Percentiles rank a stretch among this genome's conserved stretches.
These are phyloP conservation scores for Leptinotarsa texana DNA, from an alignment of 1,140 invertebrate genomes.

Conservation along the genomic window DNA sequence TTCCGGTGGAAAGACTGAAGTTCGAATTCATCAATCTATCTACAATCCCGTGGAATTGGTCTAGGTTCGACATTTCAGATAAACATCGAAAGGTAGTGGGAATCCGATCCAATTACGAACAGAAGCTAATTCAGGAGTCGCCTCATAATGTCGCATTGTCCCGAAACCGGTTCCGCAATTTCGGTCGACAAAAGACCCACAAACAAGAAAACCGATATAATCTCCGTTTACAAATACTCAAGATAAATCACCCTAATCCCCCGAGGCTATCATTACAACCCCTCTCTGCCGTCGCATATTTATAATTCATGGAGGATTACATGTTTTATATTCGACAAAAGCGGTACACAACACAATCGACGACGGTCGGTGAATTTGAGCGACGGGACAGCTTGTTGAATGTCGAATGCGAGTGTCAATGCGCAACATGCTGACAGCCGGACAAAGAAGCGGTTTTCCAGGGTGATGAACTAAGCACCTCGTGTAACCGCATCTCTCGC, in stretches of 20 bases:
- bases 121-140: conserved; percentile 9
- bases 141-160: conserved; percentile 11
- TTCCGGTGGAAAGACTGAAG: too few species aligned
- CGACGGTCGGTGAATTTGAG: conserved; percentile 29
- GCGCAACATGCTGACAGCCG: conserved; percentile 47
- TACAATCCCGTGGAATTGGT: too few species aligned
- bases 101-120: conserved; percentile 13
- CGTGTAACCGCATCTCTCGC: conserved; percentile 40
- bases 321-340: conserved; percentile 44
- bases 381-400: conserved; percentile 42
- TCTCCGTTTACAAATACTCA: conserved; percentile 41
- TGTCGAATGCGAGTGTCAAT: conserved; percentile 41
- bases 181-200: conserved; percentile 20
- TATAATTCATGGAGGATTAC: conserved; percentile 46
- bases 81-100: neutral
- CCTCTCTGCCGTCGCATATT: conserved; percentile 26
- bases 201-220: conserved; percentile 32
- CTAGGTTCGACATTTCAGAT: too few species aligned
- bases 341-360: conserved; percentile 26
- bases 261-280: conserved; percentile 37
- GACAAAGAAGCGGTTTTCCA: conserved; percentile 54
- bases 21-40: too few species aligned
- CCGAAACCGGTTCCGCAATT: conserved; percentile 4
- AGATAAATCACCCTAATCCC: conserved; percentile 44
- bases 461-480: conserved; percentile 54